Conservation (phyloP, 2,113 vertebrate species). For the Elaphurus davidianus region DNA sequence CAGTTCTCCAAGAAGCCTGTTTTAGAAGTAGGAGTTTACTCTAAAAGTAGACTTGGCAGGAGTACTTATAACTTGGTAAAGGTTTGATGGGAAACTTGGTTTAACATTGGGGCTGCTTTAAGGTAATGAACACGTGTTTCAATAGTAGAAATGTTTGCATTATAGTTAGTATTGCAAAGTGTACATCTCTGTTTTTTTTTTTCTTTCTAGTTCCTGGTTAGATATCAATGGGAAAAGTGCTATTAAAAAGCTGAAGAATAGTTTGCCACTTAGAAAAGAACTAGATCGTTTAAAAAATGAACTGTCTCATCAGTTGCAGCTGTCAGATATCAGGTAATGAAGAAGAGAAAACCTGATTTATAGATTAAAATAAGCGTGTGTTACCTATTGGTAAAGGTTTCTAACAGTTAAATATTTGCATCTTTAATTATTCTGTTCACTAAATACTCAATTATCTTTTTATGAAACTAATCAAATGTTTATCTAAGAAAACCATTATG, state of each 20-base stretch:
- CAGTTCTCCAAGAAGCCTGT: not conserved
- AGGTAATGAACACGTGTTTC: not conserved
- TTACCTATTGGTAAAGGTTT: not conserved
- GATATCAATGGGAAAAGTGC: conserved; percentile 87
- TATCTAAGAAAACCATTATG: not conserved
- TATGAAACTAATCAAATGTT: not conserved
- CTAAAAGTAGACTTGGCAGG: not conserved
- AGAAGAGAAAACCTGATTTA: not conserved
- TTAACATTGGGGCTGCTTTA: not conserved
- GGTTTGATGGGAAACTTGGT: not conserved
- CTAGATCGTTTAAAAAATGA: conserved; percentile 89
- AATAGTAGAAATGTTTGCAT: not conserved
- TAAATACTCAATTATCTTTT: not conserved
- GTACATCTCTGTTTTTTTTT: not conserved
- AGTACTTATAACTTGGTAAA: not conserved
- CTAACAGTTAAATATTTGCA: not conserved
- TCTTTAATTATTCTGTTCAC: not conserved
- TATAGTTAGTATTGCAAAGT: not conserved
- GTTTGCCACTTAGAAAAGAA: conserved; percentile 90
- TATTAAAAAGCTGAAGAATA: conserved; percentile 86
- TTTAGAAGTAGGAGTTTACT: not conserved
- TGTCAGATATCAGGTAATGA: conserved; percentile 92
- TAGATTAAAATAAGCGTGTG: not conserved
- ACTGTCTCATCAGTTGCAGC: conserved; percentile 86
- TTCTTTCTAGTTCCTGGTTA: conserved; percentile 89